phyloP scores from a whole-genome alignment of 2,113 vertebrate species.

The Lates calcarifer region DNA sequence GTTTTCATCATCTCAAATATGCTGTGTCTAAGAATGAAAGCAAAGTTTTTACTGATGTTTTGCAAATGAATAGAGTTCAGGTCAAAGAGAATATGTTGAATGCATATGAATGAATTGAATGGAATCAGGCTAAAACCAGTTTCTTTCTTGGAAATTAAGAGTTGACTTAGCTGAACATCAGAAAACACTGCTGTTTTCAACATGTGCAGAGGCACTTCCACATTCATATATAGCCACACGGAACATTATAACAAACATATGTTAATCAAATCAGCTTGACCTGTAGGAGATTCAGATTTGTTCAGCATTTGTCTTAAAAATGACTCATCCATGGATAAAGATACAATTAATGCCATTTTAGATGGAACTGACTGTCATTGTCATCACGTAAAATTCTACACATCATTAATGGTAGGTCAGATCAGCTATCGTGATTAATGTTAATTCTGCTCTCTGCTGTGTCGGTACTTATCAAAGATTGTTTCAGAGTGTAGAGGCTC shows the following conservation, averaged over 20 bases:
- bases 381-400: not conserved
- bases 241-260: not conserved
- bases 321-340: not conserved
- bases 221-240: not conserved
- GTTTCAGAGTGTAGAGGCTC: no score
- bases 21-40: not conserved
- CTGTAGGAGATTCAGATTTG: not conserved
- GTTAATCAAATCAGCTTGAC: constrained; percentile 5
- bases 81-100: not conserved
- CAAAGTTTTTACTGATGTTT: not conserved
- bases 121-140: not conserved
- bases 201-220: not conserved
- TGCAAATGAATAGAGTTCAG: not conserved
- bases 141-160: not conserved
- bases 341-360: no score
- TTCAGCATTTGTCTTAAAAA: constrained; percentile 15
- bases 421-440: no score
- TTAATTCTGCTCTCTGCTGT: not conserved
- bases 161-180: not conserved
- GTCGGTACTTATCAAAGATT: no score
- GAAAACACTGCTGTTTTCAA: not conserved
- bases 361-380: not conserved
- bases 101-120: constrained; percentile 1
- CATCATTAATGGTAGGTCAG: not conserved
- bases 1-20: not conserved